Evolutionary conservation across 2,113 vertebrate species (phyloP), one percentile per base, ranked within the genome.

Genomic region (Seriola rivoliana): DNA sequence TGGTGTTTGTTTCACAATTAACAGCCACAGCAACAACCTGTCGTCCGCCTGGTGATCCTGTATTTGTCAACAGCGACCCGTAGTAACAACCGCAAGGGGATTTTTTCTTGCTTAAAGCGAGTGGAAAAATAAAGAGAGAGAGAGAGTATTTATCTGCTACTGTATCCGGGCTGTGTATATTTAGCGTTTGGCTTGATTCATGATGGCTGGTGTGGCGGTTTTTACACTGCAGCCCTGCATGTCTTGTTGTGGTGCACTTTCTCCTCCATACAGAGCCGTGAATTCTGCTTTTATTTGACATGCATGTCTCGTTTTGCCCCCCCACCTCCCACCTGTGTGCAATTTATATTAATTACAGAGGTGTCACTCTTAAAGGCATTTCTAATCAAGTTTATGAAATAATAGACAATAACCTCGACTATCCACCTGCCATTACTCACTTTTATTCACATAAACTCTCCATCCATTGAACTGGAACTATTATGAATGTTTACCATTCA

Each of bases 11-110:
- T 78, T 29, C 64, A 25, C 58, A 62, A 46, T 82, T 73, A 42
- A 48, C 3, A 50, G 17, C 54, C 52, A 0, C 34, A 29, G 66
- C 78, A 89, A 89, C 91, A 92, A 91, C 88, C 88, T 90, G 89
- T 89, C 89, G 88, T 88, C 85, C 80, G 46, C 69, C 58, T 7
- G 42, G 7, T 62, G 38, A 19, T 80, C 72, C 19, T 3, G 14
- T 77, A 44, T 72, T 66, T 72, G 62, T 65, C 11, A 71, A 71
- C 62, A 78, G 36, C 50, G 4, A 5, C 42, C 29, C 55, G 11
- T 80, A 48, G 58, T 71, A 38, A 29, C 34, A 58, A 11, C 32
- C 34, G 25, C 50, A 2, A 4, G n/a, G 36, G 44, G n/a, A 0
- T 4, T 1, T 69, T 64, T 23, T 63, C 42, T 48, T 11, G 13